These are phyloP conservation scores for Chironomus riparius DNA, from an alignment of 2,888 invertebrate genomes.

Conservation along the genomic window DNA sequence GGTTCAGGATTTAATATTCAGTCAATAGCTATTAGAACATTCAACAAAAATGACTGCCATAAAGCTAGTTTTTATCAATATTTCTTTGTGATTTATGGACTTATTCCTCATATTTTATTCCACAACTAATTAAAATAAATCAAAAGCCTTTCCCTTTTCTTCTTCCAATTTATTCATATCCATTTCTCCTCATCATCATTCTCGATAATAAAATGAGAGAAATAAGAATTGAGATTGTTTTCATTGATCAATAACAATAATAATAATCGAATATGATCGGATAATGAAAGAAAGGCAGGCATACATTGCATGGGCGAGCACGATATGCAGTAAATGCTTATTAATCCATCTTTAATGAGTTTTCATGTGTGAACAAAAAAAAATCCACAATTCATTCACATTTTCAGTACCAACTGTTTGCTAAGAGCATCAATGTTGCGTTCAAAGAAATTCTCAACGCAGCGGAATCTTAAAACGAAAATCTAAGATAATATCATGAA, in stretches of 20 bases:
- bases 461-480: not conserved
- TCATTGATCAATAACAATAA: not conserved
- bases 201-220: not conserved
- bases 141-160: too few relatives aligned
- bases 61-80: too few relatives aligned
- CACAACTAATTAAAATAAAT: too few relatives aligned
- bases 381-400: too few relatives aligned
- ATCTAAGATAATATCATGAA: not conserved
- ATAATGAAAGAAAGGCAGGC: not conserved
- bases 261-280: not conserved
- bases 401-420: too few relatives aligned
- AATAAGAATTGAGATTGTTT: not conserved
- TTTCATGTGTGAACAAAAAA: not conserved
- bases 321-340: not conserved
- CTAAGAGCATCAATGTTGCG: not conserved
- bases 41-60: too few relatives aligned
- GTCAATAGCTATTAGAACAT: too few relatives aligned
- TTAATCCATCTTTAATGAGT: conserved; percentile 16
- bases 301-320: not conserved
- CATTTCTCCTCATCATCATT: too few relatives aligned
- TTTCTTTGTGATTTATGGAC: too few relatives aligned
- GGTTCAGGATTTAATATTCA: too few relatives aligned
- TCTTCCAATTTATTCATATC: too few relatives aligned
- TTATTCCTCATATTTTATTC: too few relatives aligned
- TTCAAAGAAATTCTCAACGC: not conserved